Evolutionary conservation across 2,888 invertebrate genomes (phyloP), one percentile per base, ranked within the genome.

Genomic region (Archips crataeganus): DNA sequence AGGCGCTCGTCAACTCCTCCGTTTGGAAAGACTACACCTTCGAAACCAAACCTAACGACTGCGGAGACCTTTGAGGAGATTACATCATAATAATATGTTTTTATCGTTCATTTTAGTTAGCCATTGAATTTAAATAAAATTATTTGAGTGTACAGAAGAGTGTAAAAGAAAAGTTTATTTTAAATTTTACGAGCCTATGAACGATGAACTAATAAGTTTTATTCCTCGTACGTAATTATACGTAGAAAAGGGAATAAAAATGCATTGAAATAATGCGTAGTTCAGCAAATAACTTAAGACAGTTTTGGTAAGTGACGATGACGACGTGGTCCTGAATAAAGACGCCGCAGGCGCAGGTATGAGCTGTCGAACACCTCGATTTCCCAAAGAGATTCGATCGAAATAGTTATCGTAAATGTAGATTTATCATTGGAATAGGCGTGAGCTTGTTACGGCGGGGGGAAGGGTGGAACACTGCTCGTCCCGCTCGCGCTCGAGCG

Each of bases 321-420:
- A 47, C 45, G 45, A 23, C 36, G 59, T 47, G 54, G 42, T 45
- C 68, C 62, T 71, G 47, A 71, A 71, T 61, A 75, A 77, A 75
- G 74, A 75, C 73, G 63, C 69, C 66, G 67, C 66, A 64, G 72
- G 74, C 74, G 32, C 75, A 75, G 78, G 77, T 77, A 79, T 79
- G 60, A 66, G 62, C 78, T 76, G 76, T 75, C 74, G 76, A 80
- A 87, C 85, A 89, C 85, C 85, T 90, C 86, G 83, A 84, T 87
- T 86, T 81, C 84, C 80, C 79, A 82, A 80, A 83, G 81, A 86
- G 86, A 89, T 89, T 81, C 84, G 92, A 92, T 94, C 87, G 89
- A 94, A 94, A 94, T 94, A 94, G 93, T 93, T 89, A 89, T 86
- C 89, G 91, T 92, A 92, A 91, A 93, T 92, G 93, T 91, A 93